Evolutionary conservation across 2,113 vertebrate genomes (phyloP).

Genomic region (Caloenas nicobarica): DNA sequence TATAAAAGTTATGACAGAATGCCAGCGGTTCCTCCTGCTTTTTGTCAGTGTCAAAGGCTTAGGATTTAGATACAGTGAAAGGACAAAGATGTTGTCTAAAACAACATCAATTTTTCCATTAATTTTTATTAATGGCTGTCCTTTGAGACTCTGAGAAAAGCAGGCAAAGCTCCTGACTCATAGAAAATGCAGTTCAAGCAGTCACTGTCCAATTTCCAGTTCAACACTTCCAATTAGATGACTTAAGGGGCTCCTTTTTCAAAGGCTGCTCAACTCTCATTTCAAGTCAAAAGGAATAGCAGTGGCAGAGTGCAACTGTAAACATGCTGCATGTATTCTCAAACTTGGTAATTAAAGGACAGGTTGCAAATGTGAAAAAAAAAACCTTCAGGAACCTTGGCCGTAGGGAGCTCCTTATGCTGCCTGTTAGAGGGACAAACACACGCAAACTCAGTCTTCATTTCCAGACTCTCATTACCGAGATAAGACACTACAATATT

Average conservation of each 20-base stretch:
- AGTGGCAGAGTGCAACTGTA: neutral
- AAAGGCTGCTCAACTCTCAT: neutral
- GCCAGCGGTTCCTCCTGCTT: neutral
- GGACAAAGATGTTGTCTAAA: neutral
- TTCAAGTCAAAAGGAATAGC: neutral
- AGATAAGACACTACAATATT: neutral
- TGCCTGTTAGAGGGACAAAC: neutral
- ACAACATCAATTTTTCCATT: neutral
- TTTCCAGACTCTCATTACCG: neutral
- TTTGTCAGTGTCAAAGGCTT: neutral
- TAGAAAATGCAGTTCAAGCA: neutral
- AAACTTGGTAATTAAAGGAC: neutral
- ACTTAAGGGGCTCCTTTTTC: neutral
- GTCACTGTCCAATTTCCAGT: neutral
- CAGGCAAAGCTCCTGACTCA: neutral
- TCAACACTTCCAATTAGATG: neutral
- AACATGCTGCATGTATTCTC: neutral
- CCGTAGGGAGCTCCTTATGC: neutral
- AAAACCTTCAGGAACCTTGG: neutral
- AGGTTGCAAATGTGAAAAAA: neutral
- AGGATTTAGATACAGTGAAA: neutral
- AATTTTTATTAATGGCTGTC: neutral
- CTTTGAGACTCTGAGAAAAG: neutral
- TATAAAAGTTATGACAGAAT: neutral
- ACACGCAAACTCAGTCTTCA: neutral